Evolutionary conservation across 2,113 vertebrate species (phyloP).

Genomic region (Hippocampus mohnikei): DNA sequence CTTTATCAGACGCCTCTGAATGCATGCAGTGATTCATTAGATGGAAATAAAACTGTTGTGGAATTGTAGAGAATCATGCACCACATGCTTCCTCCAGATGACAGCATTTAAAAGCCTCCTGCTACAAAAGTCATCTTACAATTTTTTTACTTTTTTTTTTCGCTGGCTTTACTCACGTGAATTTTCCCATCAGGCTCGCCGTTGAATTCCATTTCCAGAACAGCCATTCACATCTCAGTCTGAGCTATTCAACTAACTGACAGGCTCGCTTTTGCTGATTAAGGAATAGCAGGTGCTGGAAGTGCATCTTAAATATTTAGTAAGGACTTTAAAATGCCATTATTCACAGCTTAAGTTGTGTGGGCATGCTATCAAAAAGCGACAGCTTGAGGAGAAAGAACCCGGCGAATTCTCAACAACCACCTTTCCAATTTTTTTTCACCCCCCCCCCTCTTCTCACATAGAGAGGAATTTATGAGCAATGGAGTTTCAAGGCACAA

Average conservation of each 20-base stretch:
- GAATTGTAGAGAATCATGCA: conserved; percentile 38
- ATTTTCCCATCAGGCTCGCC: not conserved
- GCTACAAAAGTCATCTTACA: not conserved
- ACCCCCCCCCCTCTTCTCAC: not conserved
- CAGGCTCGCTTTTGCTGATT: conserved; percentile 15
- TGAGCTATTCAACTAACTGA: conserved; percentile 15
- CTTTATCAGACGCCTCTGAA: not conserved
- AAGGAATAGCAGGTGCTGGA: conserved; percentile 19
- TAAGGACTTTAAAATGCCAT: conserved; percentile 33
- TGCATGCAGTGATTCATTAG: not conserved
- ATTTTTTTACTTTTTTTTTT: not conserved
- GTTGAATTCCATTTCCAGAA: not conserved
- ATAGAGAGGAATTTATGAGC: conserved; percentile 47
- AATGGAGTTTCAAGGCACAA: conserved; percentile 46
- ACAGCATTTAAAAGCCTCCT: conserved; percentile 20
- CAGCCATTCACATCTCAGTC: conserved; percentile 12
- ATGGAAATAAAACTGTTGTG: not conserved
- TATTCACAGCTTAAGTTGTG: conserved; percentile 50
- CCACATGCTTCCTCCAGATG: conserved; percentile 37
- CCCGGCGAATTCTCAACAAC: conserved; percentile 34
- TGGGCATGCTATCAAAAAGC: conserved; percentile 41
- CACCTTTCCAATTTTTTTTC: conserved; percentile 18
- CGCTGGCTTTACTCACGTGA: not conserved
- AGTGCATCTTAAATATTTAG: conserved; percentile 36
- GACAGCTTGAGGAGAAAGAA: conserved; percentile 52